These are phyloP conservation scores for Sycophila texana DNA, from an alignment of 2,888 invertebrate species.

Conservation along the genomic window DNA sequence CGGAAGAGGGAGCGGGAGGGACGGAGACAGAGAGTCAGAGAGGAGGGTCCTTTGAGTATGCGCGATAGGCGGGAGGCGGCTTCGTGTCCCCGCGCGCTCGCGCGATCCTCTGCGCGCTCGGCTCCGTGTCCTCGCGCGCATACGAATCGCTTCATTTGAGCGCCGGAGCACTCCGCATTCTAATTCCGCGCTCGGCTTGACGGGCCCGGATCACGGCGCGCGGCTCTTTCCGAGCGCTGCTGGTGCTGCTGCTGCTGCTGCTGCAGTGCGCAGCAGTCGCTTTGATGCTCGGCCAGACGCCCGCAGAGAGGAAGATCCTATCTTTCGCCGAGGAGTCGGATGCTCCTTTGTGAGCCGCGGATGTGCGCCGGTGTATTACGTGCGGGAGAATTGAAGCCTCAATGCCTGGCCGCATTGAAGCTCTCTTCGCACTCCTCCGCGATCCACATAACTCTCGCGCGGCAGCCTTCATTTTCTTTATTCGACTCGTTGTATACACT, in stretches of 20 bases:
- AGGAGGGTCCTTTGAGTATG: too few species aligned
- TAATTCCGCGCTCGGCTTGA: slow-evolving; percentile 9
- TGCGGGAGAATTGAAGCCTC: slow-evolving; percentile 4
- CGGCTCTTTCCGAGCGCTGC: too few species aligned
- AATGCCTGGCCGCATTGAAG: not conserved
- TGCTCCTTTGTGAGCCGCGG: not conserved
- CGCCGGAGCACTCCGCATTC: slow-evolving; percentile 24
- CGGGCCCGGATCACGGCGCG: slow-evolving; percentile 4
- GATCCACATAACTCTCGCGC: too few species aligned
- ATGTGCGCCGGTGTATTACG: slow-evolving; percentile 2
- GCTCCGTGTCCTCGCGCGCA: slow-evolving; percentile 58
- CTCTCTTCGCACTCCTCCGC: too few species aligned
- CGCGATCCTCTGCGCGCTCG: slow-evolving; percentile 12
- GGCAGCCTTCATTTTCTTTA: too few species aligned
- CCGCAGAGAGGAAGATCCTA: slow-evolving; percentile 23
- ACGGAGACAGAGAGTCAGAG: too few species aligned
- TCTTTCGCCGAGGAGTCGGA: not conserved
- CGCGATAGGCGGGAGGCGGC: too few species aligned
- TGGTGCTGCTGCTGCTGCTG: too few species aligned
- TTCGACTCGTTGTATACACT: too few species aligned
- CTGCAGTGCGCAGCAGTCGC: not conserved
- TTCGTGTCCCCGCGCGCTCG: not conserved
- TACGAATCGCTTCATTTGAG: slow-evolving; percentile 69
- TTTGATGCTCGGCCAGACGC: not conserved
- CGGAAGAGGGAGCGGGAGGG: too few species aligned